Conservation (phyloP, 2,888 invertebrate species). For the Orchesella flavescens region DNA sequence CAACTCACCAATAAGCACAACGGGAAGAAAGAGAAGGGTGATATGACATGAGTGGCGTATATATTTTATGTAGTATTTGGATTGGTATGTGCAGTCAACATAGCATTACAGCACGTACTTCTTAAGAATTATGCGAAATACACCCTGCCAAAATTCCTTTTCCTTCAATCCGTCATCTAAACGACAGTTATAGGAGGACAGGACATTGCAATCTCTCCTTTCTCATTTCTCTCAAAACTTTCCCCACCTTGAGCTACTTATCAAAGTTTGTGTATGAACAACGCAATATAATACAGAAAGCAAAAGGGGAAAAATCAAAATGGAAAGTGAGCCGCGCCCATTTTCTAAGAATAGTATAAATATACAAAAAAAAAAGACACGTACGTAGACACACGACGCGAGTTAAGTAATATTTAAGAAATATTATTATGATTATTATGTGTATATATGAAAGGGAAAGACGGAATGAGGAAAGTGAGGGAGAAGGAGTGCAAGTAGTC, state of each 20-base stretch:
- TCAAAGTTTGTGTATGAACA: not conserved
- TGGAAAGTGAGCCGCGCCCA: constrained; percentile 24
- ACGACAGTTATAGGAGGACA: constrained; percentile 36
- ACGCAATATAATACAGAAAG: too few relatives aligned
- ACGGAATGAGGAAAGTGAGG: not conserved
- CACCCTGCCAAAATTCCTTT: not conserved
- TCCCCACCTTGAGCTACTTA: constrained; percentile 1
- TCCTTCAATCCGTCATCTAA: constrained; percentile 48
- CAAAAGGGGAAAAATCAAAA: constrained; percentile 5
- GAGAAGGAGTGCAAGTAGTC: not conserved
- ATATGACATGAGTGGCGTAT: not conserved
- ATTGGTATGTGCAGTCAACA: not conserved
- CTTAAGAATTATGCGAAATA: too few relatives aligned
- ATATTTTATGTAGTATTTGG: not conserved
- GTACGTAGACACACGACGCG: not conserved
- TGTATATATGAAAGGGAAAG: not conserved
- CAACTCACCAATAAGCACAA: constrained; percentile 45
- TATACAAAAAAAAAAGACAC: constrained; percentile 17
- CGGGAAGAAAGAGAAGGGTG: constrained; percentile 11
- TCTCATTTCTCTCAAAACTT: constrained; percentile 2
- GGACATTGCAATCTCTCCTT: constrained; percentile 10
- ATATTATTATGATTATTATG: constrained; percentile 15
- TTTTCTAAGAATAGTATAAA: constrained; percentile 32
- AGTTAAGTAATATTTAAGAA: constrained; percentile 15
- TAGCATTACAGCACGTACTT: too few relatives aligned